Evolutionary conservation across 2,888 invertebrate species (phyloP).

Genomic region (Limulus polyphemus): DNA sequence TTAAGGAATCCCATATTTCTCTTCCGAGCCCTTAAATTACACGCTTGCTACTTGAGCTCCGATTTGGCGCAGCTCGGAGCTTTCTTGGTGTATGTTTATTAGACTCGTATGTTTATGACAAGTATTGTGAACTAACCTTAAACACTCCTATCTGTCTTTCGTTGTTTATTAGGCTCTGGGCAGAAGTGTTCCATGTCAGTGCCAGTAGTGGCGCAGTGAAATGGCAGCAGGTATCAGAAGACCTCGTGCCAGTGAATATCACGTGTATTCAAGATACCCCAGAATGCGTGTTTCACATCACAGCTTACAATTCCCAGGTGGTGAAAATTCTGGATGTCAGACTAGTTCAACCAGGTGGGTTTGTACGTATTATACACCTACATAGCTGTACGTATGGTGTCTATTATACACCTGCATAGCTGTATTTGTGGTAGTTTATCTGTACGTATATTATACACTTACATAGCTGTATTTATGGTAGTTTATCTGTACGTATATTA

Average conservation of each 20-base stretch:
- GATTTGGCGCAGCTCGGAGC: no score
- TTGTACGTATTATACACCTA: background rate
- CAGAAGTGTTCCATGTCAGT: constrained; percentile 94
- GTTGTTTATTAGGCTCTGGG: constrained; percentile 62
- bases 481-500: background rate
- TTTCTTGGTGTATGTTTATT: no score
- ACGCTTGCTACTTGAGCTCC: no score
- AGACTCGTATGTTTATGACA: no score
- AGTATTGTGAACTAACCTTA: no score
- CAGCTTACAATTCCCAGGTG: constrained; percentile 96
- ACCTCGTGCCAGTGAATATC: constrained; percentile 95
- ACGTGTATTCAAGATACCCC: constrained; percentile 94
- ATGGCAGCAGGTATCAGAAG: constrained; percentile 97
- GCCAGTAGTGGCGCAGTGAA: constrained; percentile 70
- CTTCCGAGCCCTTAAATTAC: no score
- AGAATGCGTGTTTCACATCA: constrained; percentile 94
- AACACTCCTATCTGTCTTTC: background rate
- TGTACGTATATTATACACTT: no score
- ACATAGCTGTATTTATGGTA: no score
- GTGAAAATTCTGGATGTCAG: constrained; percentile 96
- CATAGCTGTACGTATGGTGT: background rate
- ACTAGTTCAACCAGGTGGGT: constrained; percentile 84
- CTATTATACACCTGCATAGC: no score
- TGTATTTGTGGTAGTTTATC: no score
- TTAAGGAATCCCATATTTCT: no score